A percentile compares a stretch with the other conserved stretches of the same genome.
Evolutionary conservation across 2,113 vertebrate genomes (phyloP).

Genomic region (Chamaea fasciata): DNA sequence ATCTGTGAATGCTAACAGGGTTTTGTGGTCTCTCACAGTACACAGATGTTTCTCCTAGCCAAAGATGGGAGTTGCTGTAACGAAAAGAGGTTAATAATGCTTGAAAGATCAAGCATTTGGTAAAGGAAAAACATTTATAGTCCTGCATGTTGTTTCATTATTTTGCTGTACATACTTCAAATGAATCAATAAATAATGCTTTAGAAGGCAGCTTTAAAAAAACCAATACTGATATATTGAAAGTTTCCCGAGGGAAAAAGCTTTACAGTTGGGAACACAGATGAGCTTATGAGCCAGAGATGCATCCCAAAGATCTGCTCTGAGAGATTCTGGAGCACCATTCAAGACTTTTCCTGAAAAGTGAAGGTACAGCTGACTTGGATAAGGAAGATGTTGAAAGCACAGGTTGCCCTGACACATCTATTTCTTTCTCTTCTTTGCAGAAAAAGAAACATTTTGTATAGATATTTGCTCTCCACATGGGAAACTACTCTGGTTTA

Average conservation of each 20-base stretch:
- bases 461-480: not conserved
- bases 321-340: not conserved
- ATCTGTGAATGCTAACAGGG: not conserved
- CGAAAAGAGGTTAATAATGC: not conserved
- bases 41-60: not conserved
- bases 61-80: not conserved
- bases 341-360: not conserved
- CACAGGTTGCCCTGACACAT: not conserved
- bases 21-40: not conserved
- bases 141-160: not conserved
- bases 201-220: not conserved
- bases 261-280: not conserved
- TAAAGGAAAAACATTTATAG: not conserved
- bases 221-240: not conserved
- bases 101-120: not conserved
- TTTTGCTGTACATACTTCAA: not conserved
- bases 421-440: not conserved
- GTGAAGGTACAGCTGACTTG: not conserved
- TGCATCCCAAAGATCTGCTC: not conserved
- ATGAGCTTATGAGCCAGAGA: not conserved
- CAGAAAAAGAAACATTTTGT: not conserved
- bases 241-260: not conserved
- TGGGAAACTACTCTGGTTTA: not conserved
- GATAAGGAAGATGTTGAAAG: not conserved
- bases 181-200: not conserved